Evolutionary conservation across 2,113 vertebrate species (phyloP), one percentile per base, ranked within the genome.

Genomic region (Centropristis striata): DNA sequence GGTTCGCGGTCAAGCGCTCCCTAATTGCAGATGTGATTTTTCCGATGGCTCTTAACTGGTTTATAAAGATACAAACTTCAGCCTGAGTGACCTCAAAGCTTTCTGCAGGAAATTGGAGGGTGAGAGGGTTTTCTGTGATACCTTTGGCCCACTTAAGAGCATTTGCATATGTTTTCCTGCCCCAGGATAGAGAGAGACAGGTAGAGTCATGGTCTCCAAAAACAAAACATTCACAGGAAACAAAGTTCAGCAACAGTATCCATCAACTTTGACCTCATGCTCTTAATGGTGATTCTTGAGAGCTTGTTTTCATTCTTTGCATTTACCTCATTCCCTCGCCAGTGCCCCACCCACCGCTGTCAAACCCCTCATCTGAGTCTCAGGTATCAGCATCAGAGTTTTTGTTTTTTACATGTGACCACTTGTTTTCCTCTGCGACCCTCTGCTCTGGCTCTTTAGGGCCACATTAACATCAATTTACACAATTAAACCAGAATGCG

Each of bases 291-390:
- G 28, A 71, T 74, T 79, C 67, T 51, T 64, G 37, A 53, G 75
- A 68, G 39, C 61, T 87, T 88, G 74, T 84, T 88, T 86, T 83
- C 80, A 87, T 88, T 91, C 87, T 83, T 82, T 73, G 58, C 66
- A 39, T 92, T 84, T 68, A 80, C 64, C 53, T 25, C 75, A 75
- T 79, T 87, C 80, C 39, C 36, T n/a, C n/a, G 21, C 18, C 2
- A 53, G 14, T 5, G 1, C 18, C 21, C 32, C 32, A 39, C 44
- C 36, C 60, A 7, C 28, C 59, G 6, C 27, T 28, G 16, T 50
- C 18, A 59, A 82, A 72, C 54, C 57, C 23, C 7, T 23, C n/a
- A 44, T 63, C 54, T 12, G 32, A 27, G 50, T 37, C 42, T 25
- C 51, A 39, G 18, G 32, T 70, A 41, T 67, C 51, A 14, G 27